Evolutionary conservation across 2,888 invertebrate species (phyloP), one percentile per base, ranked within the genome.

Genomic region (Enchytraeus crypticus): DNA sequence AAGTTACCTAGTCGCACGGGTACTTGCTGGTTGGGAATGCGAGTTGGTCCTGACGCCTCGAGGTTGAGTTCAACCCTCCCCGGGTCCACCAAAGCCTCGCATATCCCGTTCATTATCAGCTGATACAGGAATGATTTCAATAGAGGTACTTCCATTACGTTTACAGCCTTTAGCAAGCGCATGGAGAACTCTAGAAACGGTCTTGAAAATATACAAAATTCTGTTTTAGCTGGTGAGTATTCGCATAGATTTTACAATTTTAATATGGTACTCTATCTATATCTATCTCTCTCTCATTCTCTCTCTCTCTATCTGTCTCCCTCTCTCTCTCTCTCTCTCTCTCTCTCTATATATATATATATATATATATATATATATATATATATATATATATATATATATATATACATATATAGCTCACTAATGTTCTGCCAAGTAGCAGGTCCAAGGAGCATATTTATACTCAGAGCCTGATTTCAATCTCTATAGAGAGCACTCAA

Each of bases 131-230:
- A 83, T 49, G 80, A 79, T 68, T 82, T 83, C 32, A 83, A 74
- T 43, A 82, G 70, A 3, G 83, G 83, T 60, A 83, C 78, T 66
- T 83, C 83, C 82, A 82, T 83, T 76, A 83, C 76, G 66, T 82
- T 81, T 21, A 83, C 76, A 3, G 80, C 74, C 69, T 77, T 76
- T 55, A 83, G 69, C 34, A 82, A 75, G 34, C 80, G 77, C 51
- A 83, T 77, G 70, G 80, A 81, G 74, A 83, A 83, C 79, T 81
- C 82, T 29, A 83, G 81, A 63, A 83, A 80, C 34, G 83, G 83
- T 49, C 78, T 79, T 66, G 23, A 67, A 32, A 33, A 32, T 14
- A 53, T n/a, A 49, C 14, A 26, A 27, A 11, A 45, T 27, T 21
- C 21, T 27, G 27, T 2, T 18, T 23, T 57, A 57, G n/a, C 8